phyloP scores from a whole-genome alignment of 2,797 vertebrate species.

The Poeciliopsis turneri region DNA sequence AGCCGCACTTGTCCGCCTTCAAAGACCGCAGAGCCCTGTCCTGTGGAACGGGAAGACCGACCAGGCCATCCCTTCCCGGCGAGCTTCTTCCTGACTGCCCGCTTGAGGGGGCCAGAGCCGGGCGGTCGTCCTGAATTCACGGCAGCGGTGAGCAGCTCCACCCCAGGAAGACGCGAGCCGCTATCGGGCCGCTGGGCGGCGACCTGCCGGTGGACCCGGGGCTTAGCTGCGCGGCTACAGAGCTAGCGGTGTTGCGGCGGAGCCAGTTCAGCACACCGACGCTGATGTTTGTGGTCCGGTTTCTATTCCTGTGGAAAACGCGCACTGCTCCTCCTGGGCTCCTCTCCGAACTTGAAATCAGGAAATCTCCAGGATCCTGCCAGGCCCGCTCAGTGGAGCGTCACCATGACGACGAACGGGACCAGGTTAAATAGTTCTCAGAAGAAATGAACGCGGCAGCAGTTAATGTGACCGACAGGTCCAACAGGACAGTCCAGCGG shows the following conservation, averaged over 20 bases:
- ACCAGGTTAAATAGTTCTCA: no score
- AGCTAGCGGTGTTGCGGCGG: not conserved
- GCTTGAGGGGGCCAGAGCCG: constrained; percentile 81
- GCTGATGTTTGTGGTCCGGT: not conserved
- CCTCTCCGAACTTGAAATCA: constrained; percentile 33
- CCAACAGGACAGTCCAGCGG: constrained; percentile 18
- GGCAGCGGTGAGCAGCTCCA: constrained; percentile 72
- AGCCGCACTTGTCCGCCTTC: constrained; percentile 80
- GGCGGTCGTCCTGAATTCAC: constrained; percentile 78
- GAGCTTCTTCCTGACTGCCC: constrained; percentile 82
- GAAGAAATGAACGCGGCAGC: no score
- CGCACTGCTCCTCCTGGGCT: not conserved
- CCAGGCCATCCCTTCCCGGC: constrained; percentile 82
- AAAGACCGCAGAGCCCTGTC: constrained; percentile 81
- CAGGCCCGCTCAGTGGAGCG: constrained; percentile 72
- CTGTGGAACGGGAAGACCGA: constrained; percentile 71
- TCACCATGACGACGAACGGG: constrained; percentile 39
- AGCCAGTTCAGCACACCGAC: not conserved
- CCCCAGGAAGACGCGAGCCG: constrained; percentile 39
- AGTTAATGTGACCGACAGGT: not conserved
- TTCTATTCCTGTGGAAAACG: not conserved
- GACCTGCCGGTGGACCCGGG: constrained; percentile 28
- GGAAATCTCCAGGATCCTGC: constrained; percentile 69
- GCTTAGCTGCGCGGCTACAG: constrained; percentile 21
- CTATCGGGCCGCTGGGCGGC: constrained; percentile 37